These are phyloP conservation scores for Hydrochoerus hydrochaeris DNA, from an alignment of 2,113 vertebrate species.

Conservation along the genomic window DNA sequence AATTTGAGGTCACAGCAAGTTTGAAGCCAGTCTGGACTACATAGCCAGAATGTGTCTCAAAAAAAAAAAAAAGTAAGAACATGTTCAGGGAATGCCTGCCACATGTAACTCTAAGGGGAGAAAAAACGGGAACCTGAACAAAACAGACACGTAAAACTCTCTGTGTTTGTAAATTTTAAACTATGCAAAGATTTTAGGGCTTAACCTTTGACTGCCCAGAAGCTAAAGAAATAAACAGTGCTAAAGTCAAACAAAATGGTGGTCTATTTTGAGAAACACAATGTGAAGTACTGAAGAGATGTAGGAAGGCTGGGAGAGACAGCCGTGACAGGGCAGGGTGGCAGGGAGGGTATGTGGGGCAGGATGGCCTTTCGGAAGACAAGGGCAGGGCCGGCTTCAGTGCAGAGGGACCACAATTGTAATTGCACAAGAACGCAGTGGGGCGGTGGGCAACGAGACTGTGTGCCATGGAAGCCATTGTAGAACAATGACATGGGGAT, in stretches of 20 bases:
- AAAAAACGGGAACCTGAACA: neutral
- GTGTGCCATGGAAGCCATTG: neutral
- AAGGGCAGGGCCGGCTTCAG: neutral
- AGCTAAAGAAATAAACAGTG: slow-evolving; percentile 19
- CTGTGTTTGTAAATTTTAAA: slow-evolving; percentile 18
- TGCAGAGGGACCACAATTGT: neutral
- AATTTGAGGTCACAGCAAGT: no score
- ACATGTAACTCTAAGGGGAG: neutral
- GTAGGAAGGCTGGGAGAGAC: neutral
- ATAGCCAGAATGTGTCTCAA: neutral
- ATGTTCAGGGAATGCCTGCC: neutral
- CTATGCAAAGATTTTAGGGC: neutral
- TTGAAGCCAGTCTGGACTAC: neutral
- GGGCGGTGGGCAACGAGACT: neutral
- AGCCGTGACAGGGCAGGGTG: neutral
- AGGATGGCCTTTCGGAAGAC: neutral
- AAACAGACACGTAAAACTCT: neutral
- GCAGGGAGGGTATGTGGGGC: accelerated
- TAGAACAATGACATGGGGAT: no score
- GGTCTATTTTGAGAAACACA: neutral
- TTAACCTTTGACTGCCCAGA: neutral
- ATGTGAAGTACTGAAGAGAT: neutral
- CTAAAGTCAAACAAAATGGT: neutral
- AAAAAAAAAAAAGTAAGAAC: neutral
- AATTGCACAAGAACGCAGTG: neutral